Conservation (phyloP, 2,888 invertebrate genomes). For the Thecophora atra region DNA sequence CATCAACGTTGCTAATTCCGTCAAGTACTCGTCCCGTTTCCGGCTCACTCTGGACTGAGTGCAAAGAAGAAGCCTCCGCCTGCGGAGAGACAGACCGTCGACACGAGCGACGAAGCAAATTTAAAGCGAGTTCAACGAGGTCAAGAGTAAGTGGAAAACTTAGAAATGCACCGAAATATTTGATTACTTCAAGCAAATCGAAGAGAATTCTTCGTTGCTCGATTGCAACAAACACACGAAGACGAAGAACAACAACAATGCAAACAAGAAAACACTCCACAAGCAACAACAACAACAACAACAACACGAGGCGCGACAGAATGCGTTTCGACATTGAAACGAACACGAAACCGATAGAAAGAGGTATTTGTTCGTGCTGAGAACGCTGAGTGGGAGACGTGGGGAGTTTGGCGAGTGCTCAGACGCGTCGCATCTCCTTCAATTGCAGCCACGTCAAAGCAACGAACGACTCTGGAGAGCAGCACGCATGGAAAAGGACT, state of each 20-base stretch:
- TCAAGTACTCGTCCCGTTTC: too few species aligned
- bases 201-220: background rate
- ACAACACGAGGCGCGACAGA: constrained; percentile 3
- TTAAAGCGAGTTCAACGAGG: background rate
- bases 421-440: background rate
- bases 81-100: background rate
- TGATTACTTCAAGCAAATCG: constrained; percentile 1
- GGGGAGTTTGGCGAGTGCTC: background rate
- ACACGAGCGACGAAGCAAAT: background rate
- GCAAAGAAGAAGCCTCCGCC: background rate
- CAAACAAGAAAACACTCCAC: background rate
- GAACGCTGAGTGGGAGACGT: constrained; percentile 1
- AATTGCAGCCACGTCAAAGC: background rate
- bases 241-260: constrained; percentile 12
- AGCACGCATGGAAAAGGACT: constrained; percentile 45
- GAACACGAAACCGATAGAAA: constrained; percentile 5
- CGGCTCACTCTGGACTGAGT: background rate
- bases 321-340: constrained; percentile 17
- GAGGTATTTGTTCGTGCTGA: background rate
- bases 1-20: too few species aligned
- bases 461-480: constrained; percentile 26
- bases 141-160: background rate
- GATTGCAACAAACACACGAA: background rate
- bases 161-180: background rate
- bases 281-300: constrained; percentile 2